Conservation (phyloP, 2,888 invertebrate species). For the Drosophila dives region DNA sequence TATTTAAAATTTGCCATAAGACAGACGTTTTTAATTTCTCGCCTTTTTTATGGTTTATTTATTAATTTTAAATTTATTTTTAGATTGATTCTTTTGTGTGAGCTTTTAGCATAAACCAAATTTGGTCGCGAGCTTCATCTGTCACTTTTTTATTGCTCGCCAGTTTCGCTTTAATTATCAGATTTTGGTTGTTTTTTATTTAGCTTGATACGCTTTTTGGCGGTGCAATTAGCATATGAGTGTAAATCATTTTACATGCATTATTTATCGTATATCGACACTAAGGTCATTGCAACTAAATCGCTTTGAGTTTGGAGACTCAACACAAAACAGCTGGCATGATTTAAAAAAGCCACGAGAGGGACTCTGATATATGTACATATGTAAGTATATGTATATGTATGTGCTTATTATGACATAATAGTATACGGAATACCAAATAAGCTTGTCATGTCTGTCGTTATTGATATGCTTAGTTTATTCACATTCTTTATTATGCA, state of each 20-base stretch:
- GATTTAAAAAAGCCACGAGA: constrained; percentile 11
- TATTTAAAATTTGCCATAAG: background rate
- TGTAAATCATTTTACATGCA: constrained; percentile 57
- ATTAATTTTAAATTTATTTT: constrained; percentile 10
- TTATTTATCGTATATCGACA: constrained; percentile 45
- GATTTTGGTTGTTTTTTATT: constrained; percentile 37
- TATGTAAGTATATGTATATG: background rate
- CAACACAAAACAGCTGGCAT: constrained; percentile 7
- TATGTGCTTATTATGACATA: background rate
- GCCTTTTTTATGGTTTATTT: constrained; percentile 24
- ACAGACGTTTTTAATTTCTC: background rate
- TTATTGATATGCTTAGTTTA: background rate
- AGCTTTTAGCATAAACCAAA: constrained; percentile 10
- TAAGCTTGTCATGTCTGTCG: background rate
- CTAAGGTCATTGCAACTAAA: constrained; percentile 59
- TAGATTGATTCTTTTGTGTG: constrained; percentile 9
- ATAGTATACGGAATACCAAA: background rate
- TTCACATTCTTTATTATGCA: background rate
- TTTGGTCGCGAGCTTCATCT: constrained; percentile 38
- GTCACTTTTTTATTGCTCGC: constrained; percentile 47
- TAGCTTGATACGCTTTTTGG: constrained; percentile 17
- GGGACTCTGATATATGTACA: background rate
- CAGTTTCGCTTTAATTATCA: constrained; percentile 64
- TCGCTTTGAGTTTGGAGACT: constrained; percentile 21
- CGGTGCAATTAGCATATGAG: constrained; percentile 62